Evolutionary conservation across 1,140 invertebrate genomes (phyloP).

Genomic region (Euwallacea similis): DNA sequence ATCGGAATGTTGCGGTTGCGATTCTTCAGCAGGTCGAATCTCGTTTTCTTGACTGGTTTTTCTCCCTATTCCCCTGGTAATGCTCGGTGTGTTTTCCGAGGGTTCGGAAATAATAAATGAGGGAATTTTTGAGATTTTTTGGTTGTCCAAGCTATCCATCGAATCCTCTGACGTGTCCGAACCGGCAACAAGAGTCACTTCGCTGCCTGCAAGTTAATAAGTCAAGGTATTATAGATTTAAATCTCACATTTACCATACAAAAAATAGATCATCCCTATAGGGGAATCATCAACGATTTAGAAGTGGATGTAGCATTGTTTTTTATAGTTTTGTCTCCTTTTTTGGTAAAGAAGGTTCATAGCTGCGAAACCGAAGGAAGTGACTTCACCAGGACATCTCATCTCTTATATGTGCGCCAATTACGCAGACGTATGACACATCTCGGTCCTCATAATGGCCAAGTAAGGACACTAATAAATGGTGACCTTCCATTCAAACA

Average conservation of each 20-base stretch:
- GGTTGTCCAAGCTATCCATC: conserved; percentile 62
- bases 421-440: no score
- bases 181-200: conserved; percentile 73
- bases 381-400: no score
- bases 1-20: conserved; percentile 37
- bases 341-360: no score
- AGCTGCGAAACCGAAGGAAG: no score
- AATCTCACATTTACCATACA: background rate
- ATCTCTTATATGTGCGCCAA: no score
- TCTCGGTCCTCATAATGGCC: no score
- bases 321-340: no score
- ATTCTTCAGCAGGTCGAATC: conserved; percentile 15
- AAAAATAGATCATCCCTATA: background rate
- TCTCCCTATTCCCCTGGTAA: conserved; percentile 75
- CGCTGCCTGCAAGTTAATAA: conserved; percentile 56
- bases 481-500: no score
- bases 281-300: background rate
- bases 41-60: conserved; percentile 64
- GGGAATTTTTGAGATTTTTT: conserved; percentile 50
- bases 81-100: conserved; percentile 75
- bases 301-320: no score
- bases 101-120: conserved; percentile 60
- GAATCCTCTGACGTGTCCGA: conserved; percentile 65
- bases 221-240: background rate
- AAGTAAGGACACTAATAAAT: no score